Evolutionary conservation across 2,113 vertebrate genomes (phyloP).

Genomic region (Nipponia nippon): DNA sequence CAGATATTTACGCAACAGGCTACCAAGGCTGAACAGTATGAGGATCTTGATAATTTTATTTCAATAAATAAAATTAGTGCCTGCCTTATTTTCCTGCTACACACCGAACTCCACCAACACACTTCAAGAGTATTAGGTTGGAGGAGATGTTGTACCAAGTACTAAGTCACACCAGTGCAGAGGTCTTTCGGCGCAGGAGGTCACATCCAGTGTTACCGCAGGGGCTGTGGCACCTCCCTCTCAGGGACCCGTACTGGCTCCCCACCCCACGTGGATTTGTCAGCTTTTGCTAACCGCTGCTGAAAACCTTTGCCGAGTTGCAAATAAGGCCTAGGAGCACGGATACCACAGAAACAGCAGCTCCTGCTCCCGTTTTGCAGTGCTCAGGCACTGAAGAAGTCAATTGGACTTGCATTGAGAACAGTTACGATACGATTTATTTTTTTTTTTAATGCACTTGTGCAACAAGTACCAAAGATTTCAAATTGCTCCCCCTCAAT

Average conservation of each 20-base stretch:
- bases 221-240: not conserved
- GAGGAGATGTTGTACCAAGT: not conserved
- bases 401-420: not conserved
- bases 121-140: not conserved
- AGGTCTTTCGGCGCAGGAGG: not conserved
- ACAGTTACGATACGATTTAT: accelerated
- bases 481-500: not conserved
- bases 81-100: not conserved
- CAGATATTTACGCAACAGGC: not conserved
- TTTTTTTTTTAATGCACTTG: not conserved
- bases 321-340: accelerated
- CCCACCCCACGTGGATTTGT: not conserved
- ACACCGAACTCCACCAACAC: not conserved
- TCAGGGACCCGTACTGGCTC: not conserved
- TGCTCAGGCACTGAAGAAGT: not conserved
- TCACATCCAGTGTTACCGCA: not conserved
- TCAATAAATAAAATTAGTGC: not conserved
- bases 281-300: not conserved
- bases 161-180: not conserved
- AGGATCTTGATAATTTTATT: not conserved
- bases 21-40: not conserved
- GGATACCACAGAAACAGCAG: not conserved
- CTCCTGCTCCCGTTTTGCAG: accelerated
- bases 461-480: not conserved
- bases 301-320: not conserved